phyloP scores from a whole-genome alignment of 2,113 vertebrate species.

The Phoxinus phoxinus region DNA sequence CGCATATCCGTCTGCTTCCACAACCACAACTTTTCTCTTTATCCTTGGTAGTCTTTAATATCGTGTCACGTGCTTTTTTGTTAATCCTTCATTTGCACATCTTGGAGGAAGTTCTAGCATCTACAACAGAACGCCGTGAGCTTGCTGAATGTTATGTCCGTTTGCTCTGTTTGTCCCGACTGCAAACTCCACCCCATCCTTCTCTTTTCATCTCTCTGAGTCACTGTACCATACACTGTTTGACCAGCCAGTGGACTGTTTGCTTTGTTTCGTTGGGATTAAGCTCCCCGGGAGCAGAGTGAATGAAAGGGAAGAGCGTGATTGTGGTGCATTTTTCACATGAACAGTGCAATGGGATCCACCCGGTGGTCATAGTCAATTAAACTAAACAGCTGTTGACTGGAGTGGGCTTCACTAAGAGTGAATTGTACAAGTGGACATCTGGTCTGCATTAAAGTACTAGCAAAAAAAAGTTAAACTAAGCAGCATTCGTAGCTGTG shows the following conservation, averaged over 20 bases:
- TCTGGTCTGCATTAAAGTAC: slow-evolving; percentile 9
- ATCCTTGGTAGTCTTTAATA: not conserved
- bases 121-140: not conserved
- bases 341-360: slow-evolving; percentile 48
- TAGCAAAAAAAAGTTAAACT: not conserved
- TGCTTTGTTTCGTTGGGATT: slow-evolving; percentile 39
- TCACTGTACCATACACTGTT: slow-evolving; percentile 13
- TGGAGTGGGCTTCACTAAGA: slow-evolving; percentile 39
- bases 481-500: not conserved
- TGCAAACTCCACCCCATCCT: not conserved
- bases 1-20: not conserved
- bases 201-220: slow-evolving; percentile 17
- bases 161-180: not conserved
- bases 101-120: not conserved
- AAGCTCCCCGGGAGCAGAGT: slow-evolving; percentile 27
- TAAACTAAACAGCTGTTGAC: slow-evolving; percentile 52
- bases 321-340: slow-evolving; percentile 42
- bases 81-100: not conserved
- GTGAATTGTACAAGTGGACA: slow-evolving; percentile 24
- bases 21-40: not conserved
- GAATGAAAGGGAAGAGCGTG: slow-evolving; percentile 46
- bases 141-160: not conserved
- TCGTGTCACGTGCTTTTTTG: not conserved
- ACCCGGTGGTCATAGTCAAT: slow-evolving; percentile 54
- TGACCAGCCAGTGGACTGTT: slow-evolving; percentile 34